Conservation (phyloP, 2,113 vertebrate genomes). For the Atherinomorus stipes region DNA sequence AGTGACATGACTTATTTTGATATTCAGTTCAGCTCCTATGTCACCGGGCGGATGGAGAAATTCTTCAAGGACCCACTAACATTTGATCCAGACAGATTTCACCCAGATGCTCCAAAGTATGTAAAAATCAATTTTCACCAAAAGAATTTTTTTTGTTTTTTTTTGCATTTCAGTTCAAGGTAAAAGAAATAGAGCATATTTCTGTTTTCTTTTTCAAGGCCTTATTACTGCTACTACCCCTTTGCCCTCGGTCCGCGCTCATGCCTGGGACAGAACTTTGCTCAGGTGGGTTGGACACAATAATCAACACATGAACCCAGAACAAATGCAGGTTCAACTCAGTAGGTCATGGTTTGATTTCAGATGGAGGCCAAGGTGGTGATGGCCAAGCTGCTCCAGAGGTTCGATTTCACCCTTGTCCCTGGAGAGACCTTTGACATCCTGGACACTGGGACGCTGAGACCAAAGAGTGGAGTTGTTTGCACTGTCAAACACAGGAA, state of each 20-base stretch:
- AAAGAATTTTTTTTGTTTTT: accelerated
- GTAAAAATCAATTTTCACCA: constrained; percentile 9
- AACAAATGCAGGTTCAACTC: not conserved
- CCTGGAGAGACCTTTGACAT: constrained; percentile 87
- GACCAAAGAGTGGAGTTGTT: constrained; percentile 85
- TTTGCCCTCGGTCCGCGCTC: constrained; percentile 91
- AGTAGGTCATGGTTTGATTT: constrained; percentile 3
- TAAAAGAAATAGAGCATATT: not conserved
- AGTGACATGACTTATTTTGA: not conserved
- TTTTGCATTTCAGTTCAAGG: accelerated
- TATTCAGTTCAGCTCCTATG: constrained; percentile 87
- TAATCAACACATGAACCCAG: not conserved
- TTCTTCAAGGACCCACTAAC: constrained; percentile 90
- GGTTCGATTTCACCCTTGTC: constrained; percentile 81
- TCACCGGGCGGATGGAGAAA: constrained; percentile 86
- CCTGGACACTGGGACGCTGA: constrained; percentile 83
- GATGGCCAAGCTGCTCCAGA: constrained; percentile 92
- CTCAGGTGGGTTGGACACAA: constrained; percentile 84
- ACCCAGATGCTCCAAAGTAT: constrained; percentile 90
- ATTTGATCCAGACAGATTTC: constrained; percentile 93
- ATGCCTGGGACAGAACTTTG: constrained; percentile 90
- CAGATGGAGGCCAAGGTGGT: constrained; percentile 95
- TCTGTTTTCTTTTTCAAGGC: constrained; percentile 61
- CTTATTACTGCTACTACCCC: constrained; percentile 87
- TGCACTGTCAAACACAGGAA: constrained; percentile 83